Evolutionary conservation across 2,888 invertebrate species (phyloP).

Genomic region (Linnaemya vulpina): DNA sequence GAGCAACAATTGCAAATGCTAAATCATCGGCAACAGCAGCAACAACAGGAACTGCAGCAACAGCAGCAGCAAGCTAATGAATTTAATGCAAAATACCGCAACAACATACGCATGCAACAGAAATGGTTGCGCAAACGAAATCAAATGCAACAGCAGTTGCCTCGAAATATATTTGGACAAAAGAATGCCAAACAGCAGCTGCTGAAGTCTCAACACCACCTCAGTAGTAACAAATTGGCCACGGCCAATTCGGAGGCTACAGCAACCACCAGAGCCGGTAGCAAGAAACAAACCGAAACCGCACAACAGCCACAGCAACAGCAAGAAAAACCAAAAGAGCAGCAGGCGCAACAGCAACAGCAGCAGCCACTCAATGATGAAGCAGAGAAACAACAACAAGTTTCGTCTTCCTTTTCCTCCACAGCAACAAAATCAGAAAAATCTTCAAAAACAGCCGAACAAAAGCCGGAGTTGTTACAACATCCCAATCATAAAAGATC

Average conservation of each 20-base stretch:
- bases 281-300: slow-evolving; percentile 23
- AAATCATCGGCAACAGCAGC: slow-evolving; percentile 44
- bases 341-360: slow-evolving; percentile 15
- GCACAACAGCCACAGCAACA: slow-evolving; percentile 65
- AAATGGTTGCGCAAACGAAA: slow-evolving; percentile 80
- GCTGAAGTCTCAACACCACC: slow-evolving; percentile 75
- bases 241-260: slow-evolving; percentile 79
- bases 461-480: slow-evolving; percentile 74
- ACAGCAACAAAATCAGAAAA: slow-evolving; percentile 71
- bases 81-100: slow-evolving; percentile 69
- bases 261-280: slow-evolving; percentile 74
- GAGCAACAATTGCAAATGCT: slow-evolving; percentile 70
- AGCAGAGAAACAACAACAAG: slow-evolving; percentile 52
- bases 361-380: slow-evolving; percentile 16
- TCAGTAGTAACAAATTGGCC: slow-evolving; percentile 74
- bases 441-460: slow-evolving; percentile 47
- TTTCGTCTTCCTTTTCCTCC: not conserved
- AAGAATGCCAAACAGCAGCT: slow-evolving; percentile 65
- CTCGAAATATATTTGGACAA: slow-evolving; percentile 78
- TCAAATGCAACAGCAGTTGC: slow-evolving; percentile 75
- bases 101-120: slow-evolving; percentile 79
- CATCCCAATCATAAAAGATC: slow-evolving; percentile 81
- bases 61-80: slow-evolving; percentile 68
- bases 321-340: slow-evolving; percentile 14
- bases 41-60: slow-evolving; percentile 52